A percentile compares a stretch with the other conserved stretches of the same genome.
Evolutionary conservation across 2,888 invertebrate genomes (phyloP).

Genomic region (Liodrosophila aerea): DNA sequence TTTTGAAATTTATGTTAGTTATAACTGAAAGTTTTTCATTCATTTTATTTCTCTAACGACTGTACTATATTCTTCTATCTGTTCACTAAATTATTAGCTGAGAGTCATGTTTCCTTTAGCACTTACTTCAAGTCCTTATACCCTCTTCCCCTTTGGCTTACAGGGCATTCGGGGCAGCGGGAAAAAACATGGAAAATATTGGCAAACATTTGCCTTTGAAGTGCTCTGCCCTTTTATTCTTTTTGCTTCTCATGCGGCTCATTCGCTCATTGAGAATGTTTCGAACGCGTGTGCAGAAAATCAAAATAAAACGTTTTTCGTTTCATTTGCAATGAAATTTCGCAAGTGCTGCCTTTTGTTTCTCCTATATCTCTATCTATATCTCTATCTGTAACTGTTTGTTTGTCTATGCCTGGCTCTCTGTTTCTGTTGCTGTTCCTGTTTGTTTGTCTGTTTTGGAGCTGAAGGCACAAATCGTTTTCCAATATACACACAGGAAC

Average conservation of each 20-base stretch:
- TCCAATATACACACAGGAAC: constrained; percentile 54
- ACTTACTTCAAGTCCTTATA: no score
- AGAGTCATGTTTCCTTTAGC: no score
- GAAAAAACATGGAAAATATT: constrained; percentile 25
- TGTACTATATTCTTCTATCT: no score
- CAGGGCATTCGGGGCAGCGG: constrained; percentile 11
- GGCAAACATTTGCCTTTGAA: constrained; percentile 59
- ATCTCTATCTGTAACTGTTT: not conserved
- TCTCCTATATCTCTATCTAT: constrained; percentile 25
- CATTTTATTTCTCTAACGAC: no score
- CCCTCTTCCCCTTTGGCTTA: no score
- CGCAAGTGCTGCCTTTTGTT: constrained; percentile 66
- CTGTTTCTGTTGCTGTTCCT: constrained; percentile 19
- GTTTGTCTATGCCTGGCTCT: constrained; percentile 4
- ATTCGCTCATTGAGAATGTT: constrained; percentile 12
- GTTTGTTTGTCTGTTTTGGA: constrained; percentile 34
- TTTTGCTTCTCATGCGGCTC: no score
- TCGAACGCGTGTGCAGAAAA: constrained; percentile 71
- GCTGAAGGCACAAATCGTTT: constrained; percentile 54
- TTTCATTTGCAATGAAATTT: constrained; percentile 76
- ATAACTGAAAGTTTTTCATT: no score
- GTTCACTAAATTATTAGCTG: no score
- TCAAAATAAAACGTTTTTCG: constrained; percentile 77
- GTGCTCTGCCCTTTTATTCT: constrained; percentile 23
- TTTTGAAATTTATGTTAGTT: no score